Evolutionary conservation across 2,888 invertebrate species (phyloP).

Genomic region (Stenichneumon culpator): DNA sequence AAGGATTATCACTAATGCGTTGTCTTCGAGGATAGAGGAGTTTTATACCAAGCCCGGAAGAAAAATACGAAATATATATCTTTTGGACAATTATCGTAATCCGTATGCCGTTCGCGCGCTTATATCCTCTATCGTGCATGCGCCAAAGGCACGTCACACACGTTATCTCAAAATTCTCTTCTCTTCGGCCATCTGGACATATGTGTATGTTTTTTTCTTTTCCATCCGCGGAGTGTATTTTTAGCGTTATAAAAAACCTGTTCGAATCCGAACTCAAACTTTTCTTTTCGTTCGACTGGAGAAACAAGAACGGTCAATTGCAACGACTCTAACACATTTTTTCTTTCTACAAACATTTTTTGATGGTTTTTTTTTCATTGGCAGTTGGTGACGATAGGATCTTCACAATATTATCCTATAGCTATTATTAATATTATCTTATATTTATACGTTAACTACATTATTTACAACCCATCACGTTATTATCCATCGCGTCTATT

Average conservation of each 20-base stretch:
- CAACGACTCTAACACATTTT: conserved; percentile 1
- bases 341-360: conserved; percentile 19
- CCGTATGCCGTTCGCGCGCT: not conserved
- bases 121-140: conserved; percentile 41
- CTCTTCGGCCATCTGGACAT: conserved; percentile 23
- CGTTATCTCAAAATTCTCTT: conserved; percentile 38
- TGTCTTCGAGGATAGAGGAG: conserved; percentile 50
- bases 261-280: not conserved
- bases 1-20: conserved; percentile 63
- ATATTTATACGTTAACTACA: conserved; percentile 53
- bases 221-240: conserved; percentile 43
- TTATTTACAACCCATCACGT: conserved; percentile 65
- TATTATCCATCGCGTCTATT: conserved; percentile 51
- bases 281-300: not conserved
- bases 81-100: conserved; percentile 36
- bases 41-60: conserved; percentile 30
- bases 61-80: conserved; percentile 50
- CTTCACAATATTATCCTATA: conserved; percentile 32
- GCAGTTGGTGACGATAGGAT: conserved; percentile 49
- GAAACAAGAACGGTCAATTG: conserved; percentile 6
- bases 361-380: conserved; percentile 37
- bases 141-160: conserved; percentile 58
- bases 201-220: not conserved
- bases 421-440: conserved; percentile 36
- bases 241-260: conserved; percentile 16